phyloP scores from a whole-genome alignment of 2,797 vertebrate species.

The Scarus forsteni region DNA sequence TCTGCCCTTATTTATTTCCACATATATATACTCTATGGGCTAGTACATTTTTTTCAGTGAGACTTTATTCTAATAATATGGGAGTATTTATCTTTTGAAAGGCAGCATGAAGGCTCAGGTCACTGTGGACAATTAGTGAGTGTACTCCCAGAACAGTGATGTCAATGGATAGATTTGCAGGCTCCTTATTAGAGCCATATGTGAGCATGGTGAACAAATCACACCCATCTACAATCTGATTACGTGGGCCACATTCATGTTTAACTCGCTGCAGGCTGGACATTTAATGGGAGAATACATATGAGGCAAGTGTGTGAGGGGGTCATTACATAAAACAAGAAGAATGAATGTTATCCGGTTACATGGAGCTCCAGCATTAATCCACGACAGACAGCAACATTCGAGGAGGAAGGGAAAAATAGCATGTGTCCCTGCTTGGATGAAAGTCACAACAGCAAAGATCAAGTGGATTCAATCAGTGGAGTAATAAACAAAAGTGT shows the following conservation, averaged over 20 bases:
- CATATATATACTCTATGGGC: neutral
- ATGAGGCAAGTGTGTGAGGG: constrained; percentile 53
- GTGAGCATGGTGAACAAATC: constrained; percentile 59
- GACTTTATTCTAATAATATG: neutral
- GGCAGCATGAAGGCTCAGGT: constrained; percentile 26
- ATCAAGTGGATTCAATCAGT: constrained; percentile 64
- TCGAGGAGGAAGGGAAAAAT: constrained; percentile 11
- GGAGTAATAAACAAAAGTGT: constrained; percentile 60
- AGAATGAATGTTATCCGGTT: constrained; percentile 63
- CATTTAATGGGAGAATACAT: constrained; percentile 47
- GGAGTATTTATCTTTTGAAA: constrained; percentile 17
- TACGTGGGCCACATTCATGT: constrained; percentile 47
- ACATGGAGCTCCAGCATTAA: constrained; percentile 39
- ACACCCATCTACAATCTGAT: constrained; percentile 58
- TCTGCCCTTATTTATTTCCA: no score
- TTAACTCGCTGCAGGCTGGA: constrained; percentile 55
- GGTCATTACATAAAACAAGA: constrained; percentile 69
- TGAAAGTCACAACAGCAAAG: constrained; percentile 41
- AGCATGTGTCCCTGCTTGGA: constrained; percentile 30
- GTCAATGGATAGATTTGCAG: constrained; percentile 71
- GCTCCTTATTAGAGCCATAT: constrained; percentile 80
- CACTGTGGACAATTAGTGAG: constrained; percentile 57
- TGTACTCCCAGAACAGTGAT: constrained; percentile 68
- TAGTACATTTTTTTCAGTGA: no score
- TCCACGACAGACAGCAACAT: constrained; percentile 37